phyloP scores from a whole-genome alignment of 2,113 vertebrate species.

The Trachemys scripta region DNA sequence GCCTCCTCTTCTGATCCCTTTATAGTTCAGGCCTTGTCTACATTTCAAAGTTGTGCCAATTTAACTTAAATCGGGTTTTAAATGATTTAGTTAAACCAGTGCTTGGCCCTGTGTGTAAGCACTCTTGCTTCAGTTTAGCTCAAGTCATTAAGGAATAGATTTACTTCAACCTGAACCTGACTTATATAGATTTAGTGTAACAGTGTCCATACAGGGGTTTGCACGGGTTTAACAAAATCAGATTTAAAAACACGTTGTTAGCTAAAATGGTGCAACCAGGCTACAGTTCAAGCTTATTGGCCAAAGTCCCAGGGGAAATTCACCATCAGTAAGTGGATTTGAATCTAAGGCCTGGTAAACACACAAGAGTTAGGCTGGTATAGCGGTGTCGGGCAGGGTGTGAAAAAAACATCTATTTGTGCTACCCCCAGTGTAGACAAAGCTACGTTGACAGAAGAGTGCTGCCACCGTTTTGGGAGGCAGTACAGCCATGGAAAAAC shows the following conservation, averaged over 20 bases:
- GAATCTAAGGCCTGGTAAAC: not conserved
- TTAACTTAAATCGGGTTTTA: not conserved
- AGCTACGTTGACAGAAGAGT: not conserved
- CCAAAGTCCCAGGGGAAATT: not conserved
- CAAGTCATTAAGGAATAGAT: not conserved
- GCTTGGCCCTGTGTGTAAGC: conserved; percentile 11
- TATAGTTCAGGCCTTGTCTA: not conserved
- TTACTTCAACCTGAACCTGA: conserved; percentile 26
- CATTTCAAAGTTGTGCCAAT: not conserved
- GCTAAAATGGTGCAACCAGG: not conserved
- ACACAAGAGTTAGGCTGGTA: not conserved
- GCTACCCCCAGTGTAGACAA: not conserved
- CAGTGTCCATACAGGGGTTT: not conserved
- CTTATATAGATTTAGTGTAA: not conserved
- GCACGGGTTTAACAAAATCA: not conserved
- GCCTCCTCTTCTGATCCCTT: not conserved
- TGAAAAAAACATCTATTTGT: not conserved
- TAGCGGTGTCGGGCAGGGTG: not conserved
- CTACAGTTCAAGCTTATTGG: not conserved
- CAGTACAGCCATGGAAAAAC: not conserved
- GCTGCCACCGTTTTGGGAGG: not conserved
- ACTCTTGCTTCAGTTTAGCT: not conserved
- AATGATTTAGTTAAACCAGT: conserved; percentile 2
- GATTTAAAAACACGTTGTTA: not conserved
- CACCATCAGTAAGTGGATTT: not conserved